These are phyloP conservation scores for Ataeniobius toweri DNA, from an alignment of 2,797 vertebrate genomes.

Conservation along the genomic window DNA sequence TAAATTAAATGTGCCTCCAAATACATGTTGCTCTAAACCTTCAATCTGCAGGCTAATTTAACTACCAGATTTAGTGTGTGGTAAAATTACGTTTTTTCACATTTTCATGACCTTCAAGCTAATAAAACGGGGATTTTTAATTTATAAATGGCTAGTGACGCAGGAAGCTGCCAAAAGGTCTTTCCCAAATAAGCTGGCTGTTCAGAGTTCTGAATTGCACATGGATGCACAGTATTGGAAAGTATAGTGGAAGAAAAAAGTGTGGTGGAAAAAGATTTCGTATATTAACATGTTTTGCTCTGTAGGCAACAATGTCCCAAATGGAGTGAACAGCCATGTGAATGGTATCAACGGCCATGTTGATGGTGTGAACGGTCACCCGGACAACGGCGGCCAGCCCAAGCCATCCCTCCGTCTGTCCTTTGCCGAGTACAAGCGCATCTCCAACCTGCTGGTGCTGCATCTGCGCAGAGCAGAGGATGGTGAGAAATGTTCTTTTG, in stretches of 20 bases:
- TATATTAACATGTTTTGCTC: background rate
- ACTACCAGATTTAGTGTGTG: too few species aligned
- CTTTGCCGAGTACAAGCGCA: slow-evolving; percentile 90
- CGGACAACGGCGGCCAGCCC: slow-evolving; percentile 63
- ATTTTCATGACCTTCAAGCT: background rate
- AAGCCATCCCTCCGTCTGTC: slow-evolving; percentile 89
- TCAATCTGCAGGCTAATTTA: background rate
- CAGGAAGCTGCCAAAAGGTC: too few species aligned
- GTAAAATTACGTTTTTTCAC: background rate
- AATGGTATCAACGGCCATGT: slow-evolving; percentile 54
- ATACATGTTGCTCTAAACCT: background rate
- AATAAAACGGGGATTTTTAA: background rate
- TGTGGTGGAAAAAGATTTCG: background rate
- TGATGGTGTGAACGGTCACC: slow-evolving; percentile 75
- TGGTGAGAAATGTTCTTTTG: slow-evolving; percentile 68
- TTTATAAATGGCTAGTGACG: background rate
- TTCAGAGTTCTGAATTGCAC: too few species aligned
- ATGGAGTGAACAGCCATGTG: slow-evolving; percentile 76
- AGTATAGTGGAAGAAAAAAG: background rate
- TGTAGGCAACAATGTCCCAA: slow-evolving; percentile 81
- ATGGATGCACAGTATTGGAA: background rate
- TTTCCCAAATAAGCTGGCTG: too few species aligned
- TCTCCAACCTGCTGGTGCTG: slow-evolving; percentile 95
- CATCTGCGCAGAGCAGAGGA: slow-evolving; percentile 92
- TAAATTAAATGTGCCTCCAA: too few species aligned